Base-by-base conservation (phyloP, 2,113 vertebrate genomes). In the Notiomystis cincta region DNA sequence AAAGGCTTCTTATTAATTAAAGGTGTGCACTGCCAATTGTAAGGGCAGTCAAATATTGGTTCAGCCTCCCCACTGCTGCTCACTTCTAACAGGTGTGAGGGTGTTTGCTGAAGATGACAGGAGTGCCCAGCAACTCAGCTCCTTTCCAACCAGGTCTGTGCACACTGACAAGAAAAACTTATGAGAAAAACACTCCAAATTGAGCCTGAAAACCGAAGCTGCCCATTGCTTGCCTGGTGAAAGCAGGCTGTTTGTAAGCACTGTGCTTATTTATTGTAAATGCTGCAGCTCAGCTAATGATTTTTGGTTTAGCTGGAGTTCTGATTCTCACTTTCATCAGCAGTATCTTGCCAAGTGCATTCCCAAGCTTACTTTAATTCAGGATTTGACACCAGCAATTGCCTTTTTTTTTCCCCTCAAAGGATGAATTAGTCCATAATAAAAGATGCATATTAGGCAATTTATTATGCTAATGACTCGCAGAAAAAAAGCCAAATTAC, bases 281-380 rank as follows among this genome's bases (percentile, higher is more conserved):
- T 48, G 22, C 16, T 82, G 37, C 45, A 67, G 66, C 87, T 38
- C 80, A 77, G 54, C 64, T 77, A 91, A 91, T 82, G 47, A 61
- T 71, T 95, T 90, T 88, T 58, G 6, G 7, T 95, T 61, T 88
- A 91, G 56, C 1, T 66, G 67, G 44, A 80, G 76, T 60, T 89
- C 50, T 71, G 47, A 61, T 76, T 95, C 86, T 83, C 80, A 62
- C 70, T 94, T 84, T 50, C 82, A 93, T 96, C 93, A 95, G 73
- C 72, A 48, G 91, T 92, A 94, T 82, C 86, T 93, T 84, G 65
- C 82, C 70, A 94, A 84, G 93, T 54, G 79, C 31, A 35, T 84
- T 96, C 92, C 89, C 85, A 81, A 83, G 53, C 67, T 97, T 82
- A 54, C 87, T 92, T 83, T 91, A 95, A 93, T 96, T 96, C 62